Conservation (phyloP, 2,888 invertebrate species). For the Synanthedon vespiformis region DNA sequence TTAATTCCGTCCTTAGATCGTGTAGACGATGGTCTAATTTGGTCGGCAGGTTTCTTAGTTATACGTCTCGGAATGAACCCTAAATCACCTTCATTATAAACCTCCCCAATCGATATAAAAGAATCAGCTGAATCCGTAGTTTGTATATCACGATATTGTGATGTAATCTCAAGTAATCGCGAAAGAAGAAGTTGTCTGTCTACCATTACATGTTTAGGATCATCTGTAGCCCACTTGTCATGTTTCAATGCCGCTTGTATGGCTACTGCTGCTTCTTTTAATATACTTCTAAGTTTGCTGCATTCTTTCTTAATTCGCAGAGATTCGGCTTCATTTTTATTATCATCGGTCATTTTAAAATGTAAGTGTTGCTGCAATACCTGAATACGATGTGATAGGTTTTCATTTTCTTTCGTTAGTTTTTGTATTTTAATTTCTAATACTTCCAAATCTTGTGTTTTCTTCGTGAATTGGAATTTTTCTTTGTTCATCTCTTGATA, state of each 20-base stretch:
- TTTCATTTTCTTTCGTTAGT: constrained; percentile 54
- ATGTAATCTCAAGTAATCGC: constrained; percentile 66
- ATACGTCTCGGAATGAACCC: constrained; percentile 73
- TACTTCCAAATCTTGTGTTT: constrained; percentile 42
- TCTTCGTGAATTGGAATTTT: constrained; percentile 50
- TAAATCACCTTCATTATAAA: constrained; percentile 75
- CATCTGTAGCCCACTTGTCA: constrained; percentile 44
- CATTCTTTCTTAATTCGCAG: constrained; percentile 63
- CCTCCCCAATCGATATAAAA: constrained; percentile 57
- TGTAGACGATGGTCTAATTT: constrained; percentile 12
- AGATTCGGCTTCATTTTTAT: constrained; percentile 50
- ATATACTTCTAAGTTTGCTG: constrained; percentile 64
- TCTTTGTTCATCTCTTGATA: constrained; percentile 66
- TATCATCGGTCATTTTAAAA: constrained; percentile 56
- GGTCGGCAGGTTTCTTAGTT: constrained; percentile 24
- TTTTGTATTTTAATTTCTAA: constrained; percentile 48
- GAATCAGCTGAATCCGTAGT: constrained; percentile 50
- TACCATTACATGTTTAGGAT: constrained; percentile 47
- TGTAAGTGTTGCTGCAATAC: constrained; percentile 71
- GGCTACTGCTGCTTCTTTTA: constrained; percentile 73
- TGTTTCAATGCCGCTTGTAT: constrained; percentile 71
- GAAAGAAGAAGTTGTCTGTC: constrained; percentile 63
- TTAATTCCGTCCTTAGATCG: constrained; percentile 13
- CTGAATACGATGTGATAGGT: constrained; percentile 52
- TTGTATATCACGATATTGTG: constrained; percentile 48